Evolutionary conservation across 1,140 invertebrate species (phyloP).

Genomic region (Aphelenchoides besseyi): DNA sequence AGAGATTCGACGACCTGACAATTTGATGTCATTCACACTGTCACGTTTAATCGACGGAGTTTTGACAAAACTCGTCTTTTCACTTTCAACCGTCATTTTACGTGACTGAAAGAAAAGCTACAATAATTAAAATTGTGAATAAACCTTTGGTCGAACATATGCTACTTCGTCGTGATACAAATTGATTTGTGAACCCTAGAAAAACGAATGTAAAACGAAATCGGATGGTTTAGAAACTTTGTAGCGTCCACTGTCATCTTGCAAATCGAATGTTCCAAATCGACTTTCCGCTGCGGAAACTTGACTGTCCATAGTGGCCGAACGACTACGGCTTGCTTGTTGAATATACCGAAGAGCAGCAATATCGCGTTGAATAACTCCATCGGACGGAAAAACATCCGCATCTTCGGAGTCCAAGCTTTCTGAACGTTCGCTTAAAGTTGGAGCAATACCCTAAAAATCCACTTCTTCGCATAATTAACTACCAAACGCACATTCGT

Average conservation of each 20-base stretch:
- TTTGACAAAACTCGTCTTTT: neutral
- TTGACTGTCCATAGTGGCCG: slow-evolving; percentile 31
- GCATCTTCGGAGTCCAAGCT: neutral
- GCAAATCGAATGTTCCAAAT: slow-evolving; percentile 33
- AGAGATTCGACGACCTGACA: neutral
- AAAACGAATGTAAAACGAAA: neutral
- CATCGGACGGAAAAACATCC: neutral
- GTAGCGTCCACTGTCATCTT: slow-evolving; percentile 17
- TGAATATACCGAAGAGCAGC: neutral
- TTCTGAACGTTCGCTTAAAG: neutral
- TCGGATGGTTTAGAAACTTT: neutral
- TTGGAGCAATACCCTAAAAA: neutral
- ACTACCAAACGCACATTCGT: slow-evolving; percentile 9
- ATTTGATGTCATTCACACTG: neutral
- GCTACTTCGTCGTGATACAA: slow-evolving; percentile 29
- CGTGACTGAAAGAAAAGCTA: neutral
- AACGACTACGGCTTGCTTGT: slow-evolving; percentile 6
- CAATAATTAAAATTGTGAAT: neutral
- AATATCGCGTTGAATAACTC: neutral
- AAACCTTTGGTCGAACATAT: slow-evolving; percentile 26
- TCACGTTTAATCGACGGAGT: neutral
- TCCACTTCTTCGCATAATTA: neutral
- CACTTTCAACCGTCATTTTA: slow-evolving; percentile 2
- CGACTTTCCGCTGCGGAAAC: slow-evolving; percentile 30
- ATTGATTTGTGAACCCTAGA: slow-evolving; percentile 22